phyloP scores from a whole-genome alignment of 2,113 vertebrate genomes.

The Neogobius melanostomus region DNA sequence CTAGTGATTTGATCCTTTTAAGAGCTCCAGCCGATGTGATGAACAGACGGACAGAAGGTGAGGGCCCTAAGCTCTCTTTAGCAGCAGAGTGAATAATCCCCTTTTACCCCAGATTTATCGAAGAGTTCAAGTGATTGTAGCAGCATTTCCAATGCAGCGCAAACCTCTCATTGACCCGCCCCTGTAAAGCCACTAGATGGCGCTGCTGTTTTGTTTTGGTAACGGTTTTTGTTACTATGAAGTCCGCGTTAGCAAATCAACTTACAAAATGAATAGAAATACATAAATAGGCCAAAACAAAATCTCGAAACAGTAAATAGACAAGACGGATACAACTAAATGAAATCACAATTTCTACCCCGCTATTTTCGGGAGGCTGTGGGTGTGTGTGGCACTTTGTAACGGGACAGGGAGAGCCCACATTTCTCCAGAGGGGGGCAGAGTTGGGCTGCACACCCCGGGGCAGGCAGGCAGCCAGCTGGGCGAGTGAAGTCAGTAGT shows the following conservation, averaged over 20 bases:
- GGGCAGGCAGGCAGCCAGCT: constrained; percentile 32
- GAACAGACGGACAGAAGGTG: constrained; percentile 1
- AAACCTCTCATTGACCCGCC: background rate
- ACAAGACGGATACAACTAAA: too few species aligned
- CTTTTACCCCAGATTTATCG: constrained; percentile 7
- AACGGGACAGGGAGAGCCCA: background rate
- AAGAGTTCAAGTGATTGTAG: background rate
- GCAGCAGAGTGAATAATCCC: background rate
- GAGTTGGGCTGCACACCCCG: constrained; percentile 21
- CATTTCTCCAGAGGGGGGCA: constrained; percentile 2
- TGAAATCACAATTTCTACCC: too few species aligned
- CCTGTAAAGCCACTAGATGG: constrained; percentile 13
- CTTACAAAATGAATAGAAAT: too few species aligned
- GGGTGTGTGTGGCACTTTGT: too few species aligned
- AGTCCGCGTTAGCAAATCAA: background rate
- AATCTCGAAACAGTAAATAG: too few species aligned
- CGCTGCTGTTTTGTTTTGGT: constrained; percentile 18
- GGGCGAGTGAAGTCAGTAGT: constrained; percentile 41
- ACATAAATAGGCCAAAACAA: too few species aligned
- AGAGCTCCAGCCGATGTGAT: background rate
- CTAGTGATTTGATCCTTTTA: background rate
- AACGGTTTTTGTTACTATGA: background rate
- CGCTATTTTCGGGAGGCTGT: too few species aligned
- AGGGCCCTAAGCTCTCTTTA: background rate
- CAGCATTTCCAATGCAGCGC: background rate